Percentiles rank a stretch among this genome's conserved stretches.
These are phyloP conservation scores for Amphilophus citrinellus DNA, from an alignment of 2,113 vertebrate genomes.

Conservation along the genomic window DNA sequence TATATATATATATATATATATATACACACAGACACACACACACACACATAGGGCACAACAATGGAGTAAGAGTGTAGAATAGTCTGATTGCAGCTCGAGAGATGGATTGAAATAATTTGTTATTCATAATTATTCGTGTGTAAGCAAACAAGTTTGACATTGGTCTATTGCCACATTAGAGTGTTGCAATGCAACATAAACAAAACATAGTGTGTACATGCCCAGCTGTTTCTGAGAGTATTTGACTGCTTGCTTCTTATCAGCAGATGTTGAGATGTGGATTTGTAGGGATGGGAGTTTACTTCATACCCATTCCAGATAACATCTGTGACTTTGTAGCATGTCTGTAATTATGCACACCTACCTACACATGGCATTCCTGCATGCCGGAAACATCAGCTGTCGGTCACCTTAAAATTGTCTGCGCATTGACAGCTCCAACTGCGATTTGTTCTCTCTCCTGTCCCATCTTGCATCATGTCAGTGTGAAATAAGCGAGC, in stretches of 20 bases:
- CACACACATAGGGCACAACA: no score
- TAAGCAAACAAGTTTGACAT: neutral
- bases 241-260: neutral
- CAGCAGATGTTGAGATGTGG: neutral
- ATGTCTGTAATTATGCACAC: neutral
- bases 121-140: neutral
- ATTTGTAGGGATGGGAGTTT: neutral
- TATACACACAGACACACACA: no score
- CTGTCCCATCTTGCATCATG: neutral
- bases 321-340: neutral
- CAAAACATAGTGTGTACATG: neutral
- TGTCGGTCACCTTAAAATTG: constrained; percentile 40
- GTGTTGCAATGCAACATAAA: neutral
- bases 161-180: neutral
- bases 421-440: constrained; percentile 19
- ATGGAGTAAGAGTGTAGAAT: neutral
- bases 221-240: neutral
- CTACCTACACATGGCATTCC: neutral
- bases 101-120: neutral
- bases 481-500: constrained; percentile 32
- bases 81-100: neutral
- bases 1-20: no score
- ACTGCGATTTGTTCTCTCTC: constrained; percentile 19
- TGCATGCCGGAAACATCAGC: neutral
- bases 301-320: neutral